Conservation (phyloP, 2,113 vertebrate genomes). For the Cricetomys ansorgei region DNA sequence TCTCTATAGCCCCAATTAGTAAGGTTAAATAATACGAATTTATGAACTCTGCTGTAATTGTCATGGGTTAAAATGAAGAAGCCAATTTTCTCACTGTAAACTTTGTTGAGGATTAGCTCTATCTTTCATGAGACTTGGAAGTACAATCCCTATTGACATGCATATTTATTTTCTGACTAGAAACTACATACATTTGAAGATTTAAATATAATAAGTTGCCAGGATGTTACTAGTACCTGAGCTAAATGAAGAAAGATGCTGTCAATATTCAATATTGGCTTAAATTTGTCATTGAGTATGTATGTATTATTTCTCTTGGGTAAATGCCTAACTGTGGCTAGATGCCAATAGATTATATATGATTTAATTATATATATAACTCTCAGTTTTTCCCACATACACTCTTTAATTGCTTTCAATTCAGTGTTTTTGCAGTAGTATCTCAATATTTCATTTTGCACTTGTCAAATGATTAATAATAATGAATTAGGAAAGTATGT, state of each 20-base stretch:
- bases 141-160: neutral
- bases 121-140: neutral
- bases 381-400: neutral
- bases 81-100: neutral
- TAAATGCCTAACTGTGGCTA: neutral
- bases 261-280: neutral
- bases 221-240: neutral
- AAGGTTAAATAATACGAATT: neutral
- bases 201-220: neutral
- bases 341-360: neutral
- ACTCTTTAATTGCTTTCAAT: neutral
- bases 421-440: neutral
- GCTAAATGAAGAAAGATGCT: neutral
- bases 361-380: neutral
- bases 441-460: neutral
- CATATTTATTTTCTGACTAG: neutral
- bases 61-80: neutral
- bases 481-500: neutral
- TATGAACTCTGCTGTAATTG: neutral
- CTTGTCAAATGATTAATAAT: neutral
- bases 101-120: neutral
- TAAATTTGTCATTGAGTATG: neutral
- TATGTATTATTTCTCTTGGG: neutral
- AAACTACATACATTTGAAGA: neutral
- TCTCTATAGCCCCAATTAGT: neutral